Conservation (phyloP, 1,140 invertebrate genomes). For the Calliphora vicina region DNA sequence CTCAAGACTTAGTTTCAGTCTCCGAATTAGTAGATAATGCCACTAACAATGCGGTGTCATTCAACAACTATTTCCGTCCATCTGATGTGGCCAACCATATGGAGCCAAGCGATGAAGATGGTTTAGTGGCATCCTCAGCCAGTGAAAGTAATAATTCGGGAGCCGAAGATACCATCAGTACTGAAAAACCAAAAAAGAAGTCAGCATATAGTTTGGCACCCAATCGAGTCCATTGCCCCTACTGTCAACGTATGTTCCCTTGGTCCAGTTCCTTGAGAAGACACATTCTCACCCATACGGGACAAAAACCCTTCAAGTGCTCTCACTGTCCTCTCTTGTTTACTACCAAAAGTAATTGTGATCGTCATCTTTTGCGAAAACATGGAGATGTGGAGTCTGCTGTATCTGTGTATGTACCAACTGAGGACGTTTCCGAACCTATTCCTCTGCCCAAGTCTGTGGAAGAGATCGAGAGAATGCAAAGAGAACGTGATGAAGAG, state of each 20-base stretch:
- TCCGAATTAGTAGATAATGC: slow-evolving; percentile 81
- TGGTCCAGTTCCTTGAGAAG: slow-evolving; percentile 93
- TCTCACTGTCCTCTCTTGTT: slow-evolving; percentile 90
- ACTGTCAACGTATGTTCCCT: slow-evolving; percentile 91
- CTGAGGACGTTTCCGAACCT: slow-evolving; percentile 60
- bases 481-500: slow-evolving; percentile 53
- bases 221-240: slow-evolving; percentile 90
- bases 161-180: slow-evolving; percentile 72
- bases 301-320: slow-evolving; percentile 96
- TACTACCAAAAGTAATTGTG: slow-evolving; percentile 97
- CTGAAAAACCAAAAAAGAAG: slow-evolving; percentile 72
- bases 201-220: slow-evolving; percentile 96
- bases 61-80: slow-evolving; percentile 69
- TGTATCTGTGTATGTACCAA: slow-evolving; percentile 60
- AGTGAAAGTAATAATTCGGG: slow-evolving; percentile 84
- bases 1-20: slow-evolving; percentile 77
- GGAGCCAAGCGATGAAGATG: slow-evolving; percentile 75
- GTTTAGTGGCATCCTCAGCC: slow-evolving; percentile 74
- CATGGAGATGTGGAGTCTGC: slow-evolving; percentile 71
- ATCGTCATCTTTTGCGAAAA: slow-evolving; percentile 89
- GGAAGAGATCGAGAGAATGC: slow-evolving; percentile 58
- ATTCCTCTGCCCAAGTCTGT: slow-evolving; percentile 61
- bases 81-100: slow-evolving; percentile 62
- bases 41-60: slow-evolving; percentile 70
- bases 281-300: slow-evolving; percentile 93